A percentile compares a stretch with the other conserved stretches of the same genome.
These are phyloP conservation scores for Scophthalmus maximus DNA, from an alignment of 2,113 vertebrate species.

Conservation along the genomic window DNA sequence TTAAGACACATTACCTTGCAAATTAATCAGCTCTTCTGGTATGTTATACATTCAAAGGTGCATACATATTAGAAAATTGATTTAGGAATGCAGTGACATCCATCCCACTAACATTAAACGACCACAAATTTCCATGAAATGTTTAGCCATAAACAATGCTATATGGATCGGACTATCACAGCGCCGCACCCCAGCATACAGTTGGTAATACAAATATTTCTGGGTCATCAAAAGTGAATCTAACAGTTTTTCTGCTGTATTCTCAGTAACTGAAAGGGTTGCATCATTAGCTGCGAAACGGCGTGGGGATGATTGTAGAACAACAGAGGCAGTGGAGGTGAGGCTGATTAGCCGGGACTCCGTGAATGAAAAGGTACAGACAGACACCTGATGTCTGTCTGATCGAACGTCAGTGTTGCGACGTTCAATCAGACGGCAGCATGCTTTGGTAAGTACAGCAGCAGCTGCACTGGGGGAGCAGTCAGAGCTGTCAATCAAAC, in stretches of 20 bases:
- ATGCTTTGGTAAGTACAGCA: slow-evolving; percentile 5
- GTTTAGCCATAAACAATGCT: no score
- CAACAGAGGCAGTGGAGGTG: background rate
- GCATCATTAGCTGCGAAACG: slow-evolving; percentile 3
- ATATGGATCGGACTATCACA: no score
- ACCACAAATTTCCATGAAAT: no score
- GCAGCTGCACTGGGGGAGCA: slow-evolving; percentile 28
- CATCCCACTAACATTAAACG: no score
- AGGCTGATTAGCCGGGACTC: slow-evolving; percentile 1
- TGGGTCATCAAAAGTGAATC: background rate
- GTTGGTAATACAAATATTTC: background rate
- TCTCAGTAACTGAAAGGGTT: background rate
- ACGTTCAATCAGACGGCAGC: background rate
- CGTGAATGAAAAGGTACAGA: slow-evolving; percentile 1
- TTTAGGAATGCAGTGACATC: no score
- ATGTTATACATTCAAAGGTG: no score
- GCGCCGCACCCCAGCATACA: background rate
- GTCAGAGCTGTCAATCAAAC: slow-evolving; percentile 49
- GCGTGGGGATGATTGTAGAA: background rate
- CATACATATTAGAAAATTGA: no score
- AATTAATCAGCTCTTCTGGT: no score
- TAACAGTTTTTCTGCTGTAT: background rate
- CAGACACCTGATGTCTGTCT: background rate
- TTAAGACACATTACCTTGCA: no score
- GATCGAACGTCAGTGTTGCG: background rate